Conservation (phyloP, 2,888 invertebrate genomes). For the Charanyca ferruginea region DNA sequence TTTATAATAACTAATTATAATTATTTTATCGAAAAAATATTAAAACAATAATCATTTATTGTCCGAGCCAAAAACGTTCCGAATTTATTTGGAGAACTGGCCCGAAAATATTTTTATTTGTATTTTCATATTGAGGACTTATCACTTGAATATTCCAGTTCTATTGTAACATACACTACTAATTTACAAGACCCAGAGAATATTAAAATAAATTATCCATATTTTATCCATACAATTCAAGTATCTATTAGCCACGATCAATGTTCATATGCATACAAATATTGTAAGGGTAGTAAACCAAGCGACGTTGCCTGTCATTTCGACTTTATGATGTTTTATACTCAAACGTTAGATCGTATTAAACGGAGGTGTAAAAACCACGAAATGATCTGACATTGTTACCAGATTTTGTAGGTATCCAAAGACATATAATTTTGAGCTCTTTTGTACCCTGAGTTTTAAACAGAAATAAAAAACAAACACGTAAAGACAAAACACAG, state of each 20-base stretch:
- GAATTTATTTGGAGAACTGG: too few relatives aligned
- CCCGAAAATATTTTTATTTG: too few relatives aligned
- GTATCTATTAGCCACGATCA: slow-evolving; percentile 17
- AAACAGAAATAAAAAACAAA: too few relatives aligned
- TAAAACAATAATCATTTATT: too few relatives aligned
- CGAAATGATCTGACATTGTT: slow-evolving; percentile 40
- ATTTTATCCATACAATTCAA: slow-evolving; percentile 27
- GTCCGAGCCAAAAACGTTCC: too few relatives aligned
- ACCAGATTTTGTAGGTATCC: neutral
- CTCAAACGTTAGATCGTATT: slow-evolving; percentile 43
- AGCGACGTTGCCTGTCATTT: slow-evolving; percentile 27
- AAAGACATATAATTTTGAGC: neutral
- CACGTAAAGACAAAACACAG: too few relatives aligned
- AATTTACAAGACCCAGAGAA: neutral
- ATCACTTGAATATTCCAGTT: too few relatives aligned
- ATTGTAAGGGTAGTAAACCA: slow-evolving; percentile 37
- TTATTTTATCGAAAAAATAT: too few relatives aligned
- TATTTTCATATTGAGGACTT: too few relatives aligned
- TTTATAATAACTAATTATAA: too few relatives aligned
- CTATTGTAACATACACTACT: too few relatives aligned
- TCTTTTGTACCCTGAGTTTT: too few relatives aligned
- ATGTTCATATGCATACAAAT: slow-evolving; percentile 41
- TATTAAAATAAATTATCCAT: slow-evolving; percentile 36
- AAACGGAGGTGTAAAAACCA: slow-evolving; percentile 56
- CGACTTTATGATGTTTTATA: slow-evolving; percentile 51